Evolutionary conservation across 2,113 vertebrate species (phyloP).

Genomic region (Narcine bancroftii): DNA sequence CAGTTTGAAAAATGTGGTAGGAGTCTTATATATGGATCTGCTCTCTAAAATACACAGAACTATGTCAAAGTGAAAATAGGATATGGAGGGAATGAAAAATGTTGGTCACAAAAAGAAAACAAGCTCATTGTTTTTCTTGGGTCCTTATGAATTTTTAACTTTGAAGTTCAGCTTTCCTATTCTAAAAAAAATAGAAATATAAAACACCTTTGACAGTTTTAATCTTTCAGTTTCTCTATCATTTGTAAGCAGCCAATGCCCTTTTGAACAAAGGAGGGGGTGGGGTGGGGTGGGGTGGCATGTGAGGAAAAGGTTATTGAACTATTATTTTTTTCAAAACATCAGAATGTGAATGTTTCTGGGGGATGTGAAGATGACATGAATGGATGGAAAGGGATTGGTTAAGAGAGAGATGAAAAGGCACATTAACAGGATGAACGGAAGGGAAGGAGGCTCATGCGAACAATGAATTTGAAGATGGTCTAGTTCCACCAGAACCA

Average conservation of each 20-base stretch:
- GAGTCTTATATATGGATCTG: neutral
- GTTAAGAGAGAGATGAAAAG: neutral
- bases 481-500: too few relatives aligned
- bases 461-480: neutral
- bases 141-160: neutral
- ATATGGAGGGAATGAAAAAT: slow-evolving; percentile 4
- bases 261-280: neutral
- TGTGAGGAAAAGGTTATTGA: neutral
- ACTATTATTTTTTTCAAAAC: neutral
- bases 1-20: neutral
- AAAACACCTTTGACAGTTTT: neutral
- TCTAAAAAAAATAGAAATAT: neutral
- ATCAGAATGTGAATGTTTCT: neutral
- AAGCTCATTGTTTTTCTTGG: neutral
- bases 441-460: neutral
- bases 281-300: too few relatives aligned
- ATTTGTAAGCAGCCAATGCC: neutral
- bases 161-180: slow-evolving; percentile 1
- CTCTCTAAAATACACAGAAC: neutral
- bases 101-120: neutral
- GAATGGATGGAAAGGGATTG: neutral
- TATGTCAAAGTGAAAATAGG: neutral
- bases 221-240: neutral
- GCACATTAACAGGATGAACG: neutral
- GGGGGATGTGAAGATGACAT: neutral